Conservation (phyloP, 2,113 vertebrate species). For the Tor tambroides region DNA sequence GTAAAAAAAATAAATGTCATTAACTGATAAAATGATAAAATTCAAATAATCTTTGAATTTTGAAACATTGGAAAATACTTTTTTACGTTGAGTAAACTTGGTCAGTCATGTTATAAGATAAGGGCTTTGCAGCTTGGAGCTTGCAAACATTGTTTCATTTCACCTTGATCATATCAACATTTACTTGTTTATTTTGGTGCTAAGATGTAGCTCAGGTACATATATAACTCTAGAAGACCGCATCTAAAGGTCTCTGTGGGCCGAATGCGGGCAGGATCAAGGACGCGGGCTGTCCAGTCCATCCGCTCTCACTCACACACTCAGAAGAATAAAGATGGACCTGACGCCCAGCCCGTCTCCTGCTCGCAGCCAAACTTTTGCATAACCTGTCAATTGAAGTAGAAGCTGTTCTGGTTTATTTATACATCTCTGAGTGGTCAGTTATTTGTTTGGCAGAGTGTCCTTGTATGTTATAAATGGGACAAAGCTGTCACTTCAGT, state of each 20-base stretch:
- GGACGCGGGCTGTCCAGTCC: neutral
- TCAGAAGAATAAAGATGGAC: constrained; percentile 1
- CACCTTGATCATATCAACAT: neutral
- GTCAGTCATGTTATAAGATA: too few relatives aligned
- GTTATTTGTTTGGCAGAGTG: constrained; percentile 69
- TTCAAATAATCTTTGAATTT: too few relatives aligned
- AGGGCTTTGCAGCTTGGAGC: neutral
- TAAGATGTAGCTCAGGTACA: neutral
- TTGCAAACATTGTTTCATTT: neutral
- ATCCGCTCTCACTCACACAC: neutral
- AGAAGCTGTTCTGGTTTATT: constrained; percentile 59
- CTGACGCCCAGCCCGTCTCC: neutral
- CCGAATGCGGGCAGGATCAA: constrained; percentile 24
- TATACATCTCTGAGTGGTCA: constrained; percentile 67
- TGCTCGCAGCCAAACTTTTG: constrained; percentile 51
- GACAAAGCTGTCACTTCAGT: constrained; percentile 72
- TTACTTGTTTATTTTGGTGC: neutral
- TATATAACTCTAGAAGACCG: neutral
- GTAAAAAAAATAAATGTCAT: too few relatives aligned
- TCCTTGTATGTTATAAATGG: constrained; percentile 73
- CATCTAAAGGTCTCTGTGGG: neutral
- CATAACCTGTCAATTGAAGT: constrained; percentile 58
- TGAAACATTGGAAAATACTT: too few relatives aligned
- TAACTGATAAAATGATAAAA: too few relatives aligned
- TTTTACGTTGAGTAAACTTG: too few relatives aligned